Evolutionary conservation across 2,797 vertebrate genomes (phyloP), one percentile per base, ranked within the genome.

Genomic region (Parauchenoglanis ngamensis): DNA sequence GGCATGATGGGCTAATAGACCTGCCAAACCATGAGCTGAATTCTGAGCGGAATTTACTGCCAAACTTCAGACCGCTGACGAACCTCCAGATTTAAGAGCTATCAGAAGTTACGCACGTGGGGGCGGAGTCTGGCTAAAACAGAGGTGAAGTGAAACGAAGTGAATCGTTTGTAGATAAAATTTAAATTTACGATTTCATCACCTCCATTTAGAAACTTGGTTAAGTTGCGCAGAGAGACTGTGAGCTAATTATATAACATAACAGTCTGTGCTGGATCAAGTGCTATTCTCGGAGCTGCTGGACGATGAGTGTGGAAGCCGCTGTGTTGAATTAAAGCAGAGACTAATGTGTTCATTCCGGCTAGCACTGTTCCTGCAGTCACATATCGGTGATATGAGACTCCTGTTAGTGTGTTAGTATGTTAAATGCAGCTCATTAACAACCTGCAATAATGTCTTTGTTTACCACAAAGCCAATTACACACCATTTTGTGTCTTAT

Each of bases 1-100:
- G 70, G 67, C 31, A 10, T 67, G 83, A 85, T 70, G 70, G 25
- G 75, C 70, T 89, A 89, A 86, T 86, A 84, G 85, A 77, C 44
- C 87, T 82, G 84, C 67, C 87, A 81, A 63, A 85, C 46, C 46
- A 28, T 2, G 1, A 28, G 61, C 65, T 46, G 52, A 21, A 54
- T 21, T 52, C 80, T 76, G 31, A 40, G 56, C 23, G 4, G 49
- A 70, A 70, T 84, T 72, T 70, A 57, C 23, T 40, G 28, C 19
- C 40, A 44, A 46, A 61, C 61, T 25, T 44, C 56, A 25, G 31
- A 61, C 13, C 52, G 0, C 28, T 1, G 28, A 3, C 17, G 25
- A 7, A 28, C 21, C n/a, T 19, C 17, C 52, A 31, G 15, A 31
- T 15, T 31, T 31, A 13, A 52, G 46, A 1, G n/a, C 15, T 19